Evolutionary conservation across 2,888 invertebrate species (phyloP).

Genomic region (Arenicola marina): DNA sequence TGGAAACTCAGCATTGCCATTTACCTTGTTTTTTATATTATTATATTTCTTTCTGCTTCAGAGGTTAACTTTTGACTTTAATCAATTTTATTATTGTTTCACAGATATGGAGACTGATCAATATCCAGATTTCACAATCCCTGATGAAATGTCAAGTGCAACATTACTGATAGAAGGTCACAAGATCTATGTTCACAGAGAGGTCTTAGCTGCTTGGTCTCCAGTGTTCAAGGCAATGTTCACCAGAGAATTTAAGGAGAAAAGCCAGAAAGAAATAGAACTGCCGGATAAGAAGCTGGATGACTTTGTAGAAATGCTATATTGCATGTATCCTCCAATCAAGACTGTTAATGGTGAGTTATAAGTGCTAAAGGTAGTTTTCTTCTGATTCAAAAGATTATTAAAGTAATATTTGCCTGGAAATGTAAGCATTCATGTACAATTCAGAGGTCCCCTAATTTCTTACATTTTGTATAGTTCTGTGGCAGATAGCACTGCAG

Average conservation of each 20-base stretch:
- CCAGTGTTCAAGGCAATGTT: slow-evolving; percentile 51
- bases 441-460: too few relatives aligned
- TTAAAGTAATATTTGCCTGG: too few relatives aligned
- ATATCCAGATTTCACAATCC: slow-evolving; percentile 43
- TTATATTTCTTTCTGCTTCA: too few relatives aligned
- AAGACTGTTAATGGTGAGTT: slow-evolving; percentile 52
- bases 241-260: slow-evolving; percentile 37
- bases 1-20: too few relatives aligned
- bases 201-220: slow-evolving; percentile 52
- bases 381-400: neutral
- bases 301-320: slow-evolving; percentile 58
- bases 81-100: too few relatives aligned
- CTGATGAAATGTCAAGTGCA: slow-evolving; percentile 47
- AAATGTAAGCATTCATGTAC: too few relatives aligned
- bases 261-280: slow-evolving; percentile 38
- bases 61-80: too few relatives aligned
- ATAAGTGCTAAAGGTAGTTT: neutral
- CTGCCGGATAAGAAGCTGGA: slow-evolving; percentile 48
- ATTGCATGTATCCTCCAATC: slow-evolving; percentile 61
- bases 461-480: too few relatives aligned
- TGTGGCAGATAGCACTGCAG: too few relatives aligned
- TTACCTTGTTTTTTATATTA: too few relatives aligned
- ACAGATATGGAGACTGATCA: slow-evolving; percentile 29
- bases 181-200: slow-evolving; percentile 46
- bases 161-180: slow-evolving; percentile 47